Conservation (phyloP, 2,888 invertebrate species). For the Andrena bicolor region DNA sequence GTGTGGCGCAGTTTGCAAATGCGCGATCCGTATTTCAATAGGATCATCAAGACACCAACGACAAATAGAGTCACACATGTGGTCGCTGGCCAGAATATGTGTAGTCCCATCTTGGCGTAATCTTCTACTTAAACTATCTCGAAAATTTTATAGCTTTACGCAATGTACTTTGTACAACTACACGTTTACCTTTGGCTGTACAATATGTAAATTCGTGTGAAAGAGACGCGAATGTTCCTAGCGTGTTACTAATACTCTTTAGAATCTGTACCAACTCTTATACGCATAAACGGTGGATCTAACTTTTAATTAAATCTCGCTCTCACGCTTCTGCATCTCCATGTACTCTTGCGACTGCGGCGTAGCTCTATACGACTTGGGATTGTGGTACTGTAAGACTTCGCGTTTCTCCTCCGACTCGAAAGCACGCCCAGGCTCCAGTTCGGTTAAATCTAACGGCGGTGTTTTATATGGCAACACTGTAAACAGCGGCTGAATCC, state of each 20-base stretch:
- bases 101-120: conserved; percentile 87
- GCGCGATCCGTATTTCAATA: conserved; percentile 91
- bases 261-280: conserved; percentile 58
- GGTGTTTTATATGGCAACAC: conserved; percentile 93
- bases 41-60: conserved; percentile 90
- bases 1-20: conserved; percentile 90
- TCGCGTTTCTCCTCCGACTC: conserved; percentile 78
- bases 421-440: conserved; percentile 81
- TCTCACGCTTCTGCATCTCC: conserved; percentile 92
- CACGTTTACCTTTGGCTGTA: conserved; percentile 28
- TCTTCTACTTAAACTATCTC: background rate
- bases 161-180: conserved; percentile 17
- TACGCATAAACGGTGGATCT: background rate
- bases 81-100: conserved; percentile 92
- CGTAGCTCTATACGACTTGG: conserved; percentile 77
- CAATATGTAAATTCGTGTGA: conserved; percentile 27
- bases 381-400: conserved; percentile 77
- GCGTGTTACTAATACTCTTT: conserved; percentile 18
- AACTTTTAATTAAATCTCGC: conserved; percentile 88
- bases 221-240: conserved; percentile 9
- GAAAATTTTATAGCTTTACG: conserved; percentile 7
- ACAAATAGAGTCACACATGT: conserved; percentile 91
- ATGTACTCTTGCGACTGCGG: conserved; percentile 85
- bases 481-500: conserved; percentile 94
- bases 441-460: conserved; percentile 91